These are phyloP conservation scores for Megalonaias nervosa DNA, from an alignment of 1,140 invertebrate species.

Conservation along the genomic window DNA sequence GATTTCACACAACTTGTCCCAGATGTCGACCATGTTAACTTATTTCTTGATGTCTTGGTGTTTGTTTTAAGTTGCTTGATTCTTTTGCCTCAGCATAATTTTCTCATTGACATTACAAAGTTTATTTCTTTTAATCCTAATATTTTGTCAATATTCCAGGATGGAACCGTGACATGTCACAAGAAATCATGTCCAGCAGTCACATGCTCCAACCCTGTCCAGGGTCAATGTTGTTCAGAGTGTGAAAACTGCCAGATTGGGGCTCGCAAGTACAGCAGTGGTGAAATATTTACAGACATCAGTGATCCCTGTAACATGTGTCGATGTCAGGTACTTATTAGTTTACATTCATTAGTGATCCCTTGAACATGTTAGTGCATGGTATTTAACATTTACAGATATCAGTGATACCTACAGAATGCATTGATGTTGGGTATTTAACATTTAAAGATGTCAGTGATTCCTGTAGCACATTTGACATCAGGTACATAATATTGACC, in stretches of 20 bases:
- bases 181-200: slow-evolving; percentile 9
- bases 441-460: no score
- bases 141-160: slow-evolving; percentile 3
- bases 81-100: no score
- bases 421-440: slow-evolving; percentile 10
- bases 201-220: slow-evolving; percentile 20
- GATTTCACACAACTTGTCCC: no score
- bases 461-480: no score
- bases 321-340: slow-evolving; percentile 19
- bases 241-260: slow-evolving; percentile 33
- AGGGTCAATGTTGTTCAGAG: slow-evolving; percentile 24
- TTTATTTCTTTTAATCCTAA: background rate
- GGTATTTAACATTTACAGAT: no score
- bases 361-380: no score
- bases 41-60: no score
- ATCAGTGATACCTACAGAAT: no score
- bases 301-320: slow-evolving; percentile 28
- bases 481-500: no score
- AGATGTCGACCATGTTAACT: no score
- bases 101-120: background rate
- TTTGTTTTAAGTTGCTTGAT: no score
- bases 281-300: slow-evolving; percentile 7
- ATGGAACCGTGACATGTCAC: slow-evolving; percentile 19
- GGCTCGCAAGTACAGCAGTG: slow-evolving; percentile 1
- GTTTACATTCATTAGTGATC: no score